These are phyloP conservation scores for Drosophila mimetica DNA, from an alignment of 2,888 invertebrate species.

Conservation along the genomic window DNA sequence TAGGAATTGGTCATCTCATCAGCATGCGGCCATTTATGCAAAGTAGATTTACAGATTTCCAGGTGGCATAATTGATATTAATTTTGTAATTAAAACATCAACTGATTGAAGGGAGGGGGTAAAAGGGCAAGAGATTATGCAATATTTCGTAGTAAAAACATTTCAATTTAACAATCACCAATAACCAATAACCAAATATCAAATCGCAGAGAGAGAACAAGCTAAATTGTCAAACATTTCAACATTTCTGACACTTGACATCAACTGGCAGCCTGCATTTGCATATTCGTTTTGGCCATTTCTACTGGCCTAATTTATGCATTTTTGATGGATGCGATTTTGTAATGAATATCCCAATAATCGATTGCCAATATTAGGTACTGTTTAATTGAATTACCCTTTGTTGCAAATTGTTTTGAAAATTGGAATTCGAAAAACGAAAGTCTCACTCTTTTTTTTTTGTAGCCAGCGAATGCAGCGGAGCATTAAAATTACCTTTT, in stretches of 20 bases:
- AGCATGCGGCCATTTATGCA: conserved; percentile 25
- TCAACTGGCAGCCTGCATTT: neutral
- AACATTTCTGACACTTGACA: conserved; percentile 22
- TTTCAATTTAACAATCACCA: conserved; percentile 20
- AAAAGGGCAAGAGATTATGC: conserved; percentile 9
- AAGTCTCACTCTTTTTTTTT: conserved; percentile 38
- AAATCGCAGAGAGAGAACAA: conserved; percentile 13
- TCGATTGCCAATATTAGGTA: conserved; percentile 5
- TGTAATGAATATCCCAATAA: conserved; percentile 6
- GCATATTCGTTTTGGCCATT: neutral
- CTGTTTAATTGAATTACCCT: conserved; percentile 18
- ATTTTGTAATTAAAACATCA: conserved; percentile 52
- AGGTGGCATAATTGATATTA: conserved; percentile 44
- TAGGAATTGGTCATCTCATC: neutral
- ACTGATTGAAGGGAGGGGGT: conserved; percentile 20
- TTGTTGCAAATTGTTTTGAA: conserved; percentile 16
- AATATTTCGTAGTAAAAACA: conserved; percentile 35
- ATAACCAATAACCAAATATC: conserved; percentile 28
- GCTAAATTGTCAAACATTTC: conserved; percentile 31
- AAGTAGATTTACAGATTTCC: conserved; percentile 24
- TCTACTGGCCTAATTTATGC: conserved; percentile 15
- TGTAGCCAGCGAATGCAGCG: conserved; percentile 46
- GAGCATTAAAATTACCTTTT: conserved; percentile 66
- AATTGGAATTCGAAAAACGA: conserved; percentile 36
- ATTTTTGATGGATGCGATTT: conserved; percentile 8